These are phyloP conservation scores for Saccopteryx leptura DNA, from an alignment of 2,113 vertebrate species.

Conservation along the genomic window DNA sequence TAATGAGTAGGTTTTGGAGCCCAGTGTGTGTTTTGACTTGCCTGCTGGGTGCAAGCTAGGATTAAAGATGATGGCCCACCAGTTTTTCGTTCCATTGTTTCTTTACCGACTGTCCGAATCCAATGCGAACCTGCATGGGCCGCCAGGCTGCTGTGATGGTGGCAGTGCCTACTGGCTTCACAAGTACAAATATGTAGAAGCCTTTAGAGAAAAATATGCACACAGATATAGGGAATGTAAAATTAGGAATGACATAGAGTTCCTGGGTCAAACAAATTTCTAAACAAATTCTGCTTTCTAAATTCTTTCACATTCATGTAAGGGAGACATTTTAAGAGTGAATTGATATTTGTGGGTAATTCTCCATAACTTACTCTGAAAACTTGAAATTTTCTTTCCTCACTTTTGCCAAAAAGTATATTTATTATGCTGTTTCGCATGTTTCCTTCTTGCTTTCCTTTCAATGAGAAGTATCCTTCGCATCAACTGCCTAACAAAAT, in stretches of 20 bases:
- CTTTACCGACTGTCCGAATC: too few relatives aligned
- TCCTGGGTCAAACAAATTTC: slow-evolving; percentile 17
- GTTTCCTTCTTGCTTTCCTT: slow-evolving; percentile 31
- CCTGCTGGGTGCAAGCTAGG: too few relatives aligned
- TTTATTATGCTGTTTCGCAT: neutral
- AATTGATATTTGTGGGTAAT: slow-evolving; percentile 29
- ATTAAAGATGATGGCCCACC: too few relatives aligned
- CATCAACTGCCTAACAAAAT: slow-evolving; percentile 29
- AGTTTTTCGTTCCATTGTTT: too few relatives aligned
- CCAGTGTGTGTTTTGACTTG: too few relatives aligned
- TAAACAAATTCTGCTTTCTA: slow-evolving; percentile 26
- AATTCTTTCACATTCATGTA: neutral
- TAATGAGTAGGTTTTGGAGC: too few relatives aligned
- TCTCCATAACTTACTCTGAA: slow-evolving; percentile 30
- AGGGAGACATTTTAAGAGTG: slow-evolving; percentile 6
- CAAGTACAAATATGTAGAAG: neutral
- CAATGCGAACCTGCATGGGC: too few relatives aligned
- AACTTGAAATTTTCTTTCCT: slow-evolving; percentile 23
- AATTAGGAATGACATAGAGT: neutral
- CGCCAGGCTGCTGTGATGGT: too few relatives aligned
- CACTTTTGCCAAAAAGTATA: neutral
- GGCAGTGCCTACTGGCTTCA: too few relatives aligned
- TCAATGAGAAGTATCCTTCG: slow-evolving; percentile 46
- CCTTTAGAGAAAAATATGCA: neutral
- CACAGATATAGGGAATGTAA: neutral